Evolutionary conservation across 2,888 invertebrate genomes (phyloP), one percentile per base, ranked within the genome.

Genomic region (Rhagophthalmus giganteus): DNA sequence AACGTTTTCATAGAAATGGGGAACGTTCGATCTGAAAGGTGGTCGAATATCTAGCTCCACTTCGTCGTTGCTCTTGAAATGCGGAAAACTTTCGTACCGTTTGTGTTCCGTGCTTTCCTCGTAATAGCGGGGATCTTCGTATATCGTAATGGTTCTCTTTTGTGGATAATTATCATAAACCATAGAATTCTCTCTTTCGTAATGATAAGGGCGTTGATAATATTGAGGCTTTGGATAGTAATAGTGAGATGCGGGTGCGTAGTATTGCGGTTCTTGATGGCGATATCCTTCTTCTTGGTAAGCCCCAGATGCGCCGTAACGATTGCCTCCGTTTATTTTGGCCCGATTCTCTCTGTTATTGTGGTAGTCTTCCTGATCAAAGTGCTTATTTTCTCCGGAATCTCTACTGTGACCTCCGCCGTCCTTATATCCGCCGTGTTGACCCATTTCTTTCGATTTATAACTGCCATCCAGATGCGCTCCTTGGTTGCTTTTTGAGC

Each of bases 91-190:
- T 20, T 20, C 20, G 20, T 20, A 20, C 4, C 20, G 20, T 20
- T 20, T 20, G 30, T 30, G 3, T 7, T 54, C 48, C 9, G 35
- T 27, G n/a, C 30, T 48, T 10, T 56, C 37, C 6, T 52, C 40
- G 15, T 57, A 54, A 32, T 61, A 61, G 32, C 70, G 59, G 4
- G 74, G 74, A 60, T 75, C 75, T 61, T 75, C 75, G 48, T 73
- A 75, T 41, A 74, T 64, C 0, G 72, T 74, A 24, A 75, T 73
- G 7, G 68, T 70, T 50, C 64, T 65, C 40, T 64, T 64, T 20
- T 60, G 48, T 2, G 56, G 50, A 30, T 30, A 27, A 25, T 30
- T 15, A 12, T 38, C 37, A n/a, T 20, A 3, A 20, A 3, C 32
- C 13, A 20, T 15, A 12, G 33, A 28, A 20, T 40, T 39, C 11